phyloP scores from a whole-genome alignment of 2,888 invertebrate genomes.

The Stratiomys singularior region DNA sequence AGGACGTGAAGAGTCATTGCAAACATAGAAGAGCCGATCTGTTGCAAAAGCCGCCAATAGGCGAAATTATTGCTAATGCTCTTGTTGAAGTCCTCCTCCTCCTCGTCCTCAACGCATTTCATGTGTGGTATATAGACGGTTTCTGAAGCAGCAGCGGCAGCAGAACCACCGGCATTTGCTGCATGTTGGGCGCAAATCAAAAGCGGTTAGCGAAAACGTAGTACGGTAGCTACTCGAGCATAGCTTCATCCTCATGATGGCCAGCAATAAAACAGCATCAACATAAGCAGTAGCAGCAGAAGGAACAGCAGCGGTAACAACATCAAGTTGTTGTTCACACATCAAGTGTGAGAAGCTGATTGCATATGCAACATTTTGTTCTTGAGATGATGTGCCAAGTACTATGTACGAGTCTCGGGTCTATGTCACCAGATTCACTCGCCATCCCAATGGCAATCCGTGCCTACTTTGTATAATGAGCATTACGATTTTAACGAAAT shows the following conservation, averaged over 20 bases:
- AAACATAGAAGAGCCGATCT: slow-evolving; percentile 35
- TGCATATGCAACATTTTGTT: slow-evolving; percentile 25
- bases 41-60: slow-evolving; percentile 22
- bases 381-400: background rate
- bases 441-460: background rate
- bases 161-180: too few relatives aligned
- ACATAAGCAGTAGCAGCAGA: too few relatives aligned
- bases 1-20: slow-evolving; percentile 29
- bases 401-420: too few relatives aligned
- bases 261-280: background rate
- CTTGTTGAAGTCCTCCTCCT: slow-evolving; percentile 4
- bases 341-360: slow-evolving; percentile 22
- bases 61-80: slow-evolving; percentile 35
- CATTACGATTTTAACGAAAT: background rate
- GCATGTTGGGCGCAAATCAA: background rate
- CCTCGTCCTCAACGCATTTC: too few relatives aligned
- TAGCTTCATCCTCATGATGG: too few relatives aligned
- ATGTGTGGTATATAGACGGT: too few relatives aligned
- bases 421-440: background rate
- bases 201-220: background rate
- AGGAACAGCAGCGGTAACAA: background rate
- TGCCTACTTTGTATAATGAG: background rate
- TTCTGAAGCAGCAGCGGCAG: too few relatives aligned
- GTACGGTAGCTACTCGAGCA: background rate
- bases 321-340: slow-evolving; percentile 24